phyloP scores from a whole-genome alignment of 2,797 vertebrate genomes.

The Labroides dimidiatus region DNA sequence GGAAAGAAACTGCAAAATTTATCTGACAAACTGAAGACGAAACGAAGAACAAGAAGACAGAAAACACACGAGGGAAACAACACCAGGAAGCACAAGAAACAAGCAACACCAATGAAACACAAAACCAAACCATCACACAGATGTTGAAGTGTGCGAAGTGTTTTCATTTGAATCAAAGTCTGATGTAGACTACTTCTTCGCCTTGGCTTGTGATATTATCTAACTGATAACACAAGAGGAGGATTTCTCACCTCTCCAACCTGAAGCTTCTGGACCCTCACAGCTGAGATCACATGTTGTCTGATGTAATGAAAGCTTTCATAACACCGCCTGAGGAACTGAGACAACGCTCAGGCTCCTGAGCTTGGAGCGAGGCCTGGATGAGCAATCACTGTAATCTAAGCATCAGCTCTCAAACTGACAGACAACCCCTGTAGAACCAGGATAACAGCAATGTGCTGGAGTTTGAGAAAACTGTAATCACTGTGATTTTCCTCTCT shows the following conservation, averaged over 20 bases:
- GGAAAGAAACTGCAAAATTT: too few species aligned
- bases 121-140: too few species aligned
- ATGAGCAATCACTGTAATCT: conserved; percentile 7
- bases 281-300: conserved; percentile 11
- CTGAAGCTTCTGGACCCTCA: neutral
- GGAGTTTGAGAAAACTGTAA: neutral
- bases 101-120: too few species aligned
- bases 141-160: too few species aligned
- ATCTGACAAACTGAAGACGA: too few species aligned
- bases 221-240: neutral
- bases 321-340: conserved; percentile 14
- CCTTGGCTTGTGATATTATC: too few species aligned
- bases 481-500: neutral
- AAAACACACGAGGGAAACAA: too few species aligned
- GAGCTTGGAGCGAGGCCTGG: conserved; percentile 9
- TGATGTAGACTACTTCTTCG: neutral
- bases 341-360: neutral
- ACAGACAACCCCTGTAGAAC: neutral
- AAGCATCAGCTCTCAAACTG: neutral
- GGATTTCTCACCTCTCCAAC: neutral
- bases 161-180: too few species aligned
- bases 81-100: too few species aligned
- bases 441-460: neutral
- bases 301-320: conserved; percentile 7
- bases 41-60: too few species aligned